A percentile compares a stretch with the other conserved stretches of the same genome.
These are phyloP conservation scores for Cossypha heuglini DNA, from an alignment of 2,797 vertebrate species.

Conservation along the genomic window DNA sequence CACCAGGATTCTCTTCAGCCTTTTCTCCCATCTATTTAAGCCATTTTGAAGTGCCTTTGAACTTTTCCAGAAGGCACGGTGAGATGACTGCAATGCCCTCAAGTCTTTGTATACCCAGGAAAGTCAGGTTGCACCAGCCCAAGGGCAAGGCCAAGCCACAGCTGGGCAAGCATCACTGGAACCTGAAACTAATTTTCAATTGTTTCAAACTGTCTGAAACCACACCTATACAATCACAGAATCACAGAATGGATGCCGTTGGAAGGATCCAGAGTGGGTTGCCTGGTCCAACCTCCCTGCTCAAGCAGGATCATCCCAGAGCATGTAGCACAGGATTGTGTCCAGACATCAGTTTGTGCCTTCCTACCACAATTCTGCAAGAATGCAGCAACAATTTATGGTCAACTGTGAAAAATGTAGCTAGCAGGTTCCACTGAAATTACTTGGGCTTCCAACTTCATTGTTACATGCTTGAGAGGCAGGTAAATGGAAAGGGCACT, in stretches of 20 bases:
- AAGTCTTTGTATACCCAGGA: neutral
- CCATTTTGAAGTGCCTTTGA: neutral
- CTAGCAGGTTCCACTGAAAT: neutral
- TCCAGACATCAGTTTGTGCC: neutral
- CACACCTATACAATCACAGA: too few relatives aligned
- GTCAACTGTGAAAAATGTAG: rapidly evolving
- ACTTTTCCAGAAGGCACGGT: rapidly evolving
- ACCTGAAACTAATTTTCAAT: neutral
- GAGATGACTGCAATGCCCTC: neutral
- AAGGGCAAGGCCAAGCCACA: neutral
- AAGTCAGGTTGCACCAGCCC: neutral
- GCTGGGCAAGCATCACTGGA: neutral
- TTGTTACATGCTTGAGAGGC: neutral
- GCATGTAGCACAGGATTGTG: neutral
- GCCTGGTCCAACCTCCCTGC: neutral
- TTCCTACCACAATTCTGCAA: neutral
- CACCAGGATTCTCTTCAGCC: neutral
- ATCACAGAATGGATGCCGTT: too few relatives aligned
- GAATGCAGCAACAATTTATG: neutral
- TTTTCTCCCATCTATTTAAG: neutral
- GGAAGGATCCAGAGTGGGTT: neutral
- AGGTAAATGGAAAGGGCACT: neutral
- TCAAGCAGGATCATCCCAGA: too few relatives aligned
- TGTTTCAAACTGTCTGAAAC: neutral
- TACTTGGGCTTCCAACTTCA: neutral